Evolutionary conservation across 2,888 invertebrate genomes (phyloP), one percentile per base, ranked within the genome.

Genomic region (Polyommatus icarus): DNA sequence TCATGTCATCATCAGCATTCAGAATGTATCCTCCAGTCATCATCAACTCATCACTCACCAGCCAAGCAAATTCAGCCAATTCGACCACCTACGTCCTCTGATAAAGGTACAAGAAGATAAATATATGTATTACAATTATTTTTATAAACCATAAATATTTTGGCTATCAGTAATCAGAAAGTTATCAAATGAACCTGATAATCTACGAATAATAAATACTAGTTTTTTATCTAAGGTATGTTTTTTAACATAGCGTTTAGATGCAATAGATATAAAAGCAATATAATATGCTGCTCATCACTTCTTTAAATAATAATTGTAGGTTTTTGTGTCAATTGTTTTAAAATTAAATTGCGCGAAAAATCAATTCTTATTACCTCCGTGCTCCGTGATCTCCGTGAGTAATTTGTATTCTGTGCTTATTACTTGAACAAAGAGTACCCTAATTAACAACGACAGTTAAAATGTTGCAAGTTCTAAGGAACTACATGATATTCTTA

Each of bases 1-100:
- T 61, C 61, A 24, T 61, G 54, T 54, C 54, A 18, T 54, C 59
- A 59, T 59, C 59, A 59, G 46, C 46, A 46, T 40, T 59, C 57
- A 59, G 57, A n/a, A n/a, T n/a, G 8, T 59, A 54, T n/a, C 1
- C 18, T 6, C 6, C n/a, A 18, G 57, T 57, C 6, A 57, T 18
- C 15, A 4, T 4, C 4, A 1, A 54, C 15, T 15, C 18, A n/a
- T 3, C 1, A 1, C 15, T 50, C 15, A 50, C 50, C 50, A 54
- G 54, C 54, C 12, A 15, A 5, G 54, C 50, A 15, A 50, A 15
- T 50, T 15, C 15, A 18, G 15, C 12, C 3, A 54, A 59, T 59
- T 2, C n/a, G 8, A 20, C 20, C 59, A 59, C 59, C 59, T 7
- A 59, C 20, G 7, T 54, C 50, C n/a, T 57, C 57, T 18, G 57